Evolutionary conservation across 2,888 invertebrate species (phyloP).

Genomic region (Nematopogon swammerdamellus): DNA sequence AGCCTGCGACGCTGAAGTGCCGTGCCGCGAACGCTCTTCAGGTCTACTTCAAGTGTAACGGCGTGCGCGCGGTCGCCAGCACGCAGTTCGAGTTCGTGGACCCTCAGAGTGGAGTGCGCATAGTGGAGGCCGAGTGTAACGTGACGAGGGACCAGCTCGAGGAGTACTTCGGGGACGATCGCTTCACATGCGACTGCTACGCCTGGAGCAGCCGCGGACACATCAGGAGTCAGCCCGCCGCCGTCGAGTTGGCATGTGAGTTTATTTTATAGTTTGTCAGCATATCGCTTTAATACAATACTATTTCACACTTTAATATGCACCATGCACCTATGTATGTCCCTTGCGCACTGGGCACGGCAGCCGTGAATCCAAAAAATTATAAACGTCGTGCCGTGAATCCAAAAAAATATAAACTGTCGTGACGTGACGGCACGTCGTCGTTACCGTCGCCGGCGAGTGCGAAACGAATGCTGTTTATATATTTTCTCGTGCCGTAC

Average conservation of each 20-base stretch:
- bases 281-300: no score
- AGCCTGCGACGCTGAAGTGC: constrained; percentile 86
- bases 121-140: constrained; percentile 83
- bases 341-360: no score
- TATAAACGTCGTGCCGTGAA: no score
- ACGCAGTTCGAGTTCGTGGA: constrained; percentile 83
- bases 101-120: constrained; percentile 83
- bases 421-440: no score
- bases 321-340: no score
- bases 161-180: constrained; percentile 87
- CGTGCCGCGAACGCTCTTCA: constrained; percentile 85
- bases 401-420: no score
- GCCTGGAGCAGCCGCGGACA: constrained; percentile 89
- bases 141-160: constrained; percentile 89
- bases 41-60: constrained; percentile 91
- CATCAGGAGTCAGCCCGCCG: constrained; percentile 84
- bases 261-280: constrained; percentile 29
- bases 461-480: no score
- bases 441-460: no score
- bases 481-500: no score
- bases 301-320: no score
- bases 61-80: constrained; percentile 63
- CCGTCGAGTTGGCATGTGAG: constrained; percentile 94
- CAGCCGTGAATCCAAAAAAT: no score
- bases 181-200: constrained; percentile 90